A percentile compares a stretch with the other conserved stretches of the same genome.
Conservation (phyloP, 2,113 vertebrate genomes). For the Microcebus jonahi region DNA sequence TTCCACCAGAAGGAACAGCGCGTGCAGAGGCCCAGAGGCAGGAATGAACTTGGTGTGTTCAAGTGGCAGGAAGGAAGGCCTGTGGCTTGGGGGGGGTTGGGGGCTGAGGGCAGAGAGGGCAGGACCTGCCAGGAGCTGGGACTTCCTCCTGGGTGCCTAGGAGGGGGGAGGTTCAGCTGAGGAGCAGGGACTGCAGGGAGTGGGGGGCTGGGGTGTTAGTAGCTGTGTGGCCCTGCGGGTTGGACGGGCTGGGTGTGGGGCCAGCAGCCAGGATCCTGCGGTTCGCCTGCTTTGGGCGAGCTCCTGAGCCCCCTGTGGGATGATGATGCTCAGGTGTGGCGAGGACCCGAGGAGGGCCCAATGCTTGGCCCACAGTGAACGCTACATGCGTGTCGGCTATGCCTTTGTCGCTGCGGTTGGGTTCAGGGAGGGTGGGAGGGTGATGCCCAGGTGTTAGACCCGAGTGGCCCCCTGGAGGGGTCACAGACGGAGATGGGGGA, state of each 20-base stretch:
- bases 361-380: background rate
- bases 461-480: background rate
- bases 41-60: background rate
- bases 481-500: background rate
- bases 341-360: background rate
- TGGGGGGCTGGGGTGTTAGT: background rate
- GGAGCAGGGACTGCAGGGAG: background rate
- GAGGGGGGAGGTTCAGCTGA: fast-evolving
- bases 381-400: background rate
- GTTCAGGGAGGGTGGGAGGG: background rate
- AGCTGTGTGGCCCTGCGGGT: fast-evolving
- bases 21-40: background rate
- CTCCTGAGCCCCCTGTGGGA: fast-evolving
- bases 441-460: background rate
- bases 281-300: background rate
- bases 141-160: background rate
- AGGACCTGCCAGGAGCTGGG: background rate
- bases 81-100: fast-evolving
- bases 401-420: fast-evolving
- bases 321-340: background rate
- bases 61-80: background rate
- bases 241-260: fast-evolving
- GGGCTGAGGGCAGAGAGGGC: background rate
- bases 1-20: background rate
- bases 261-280: fast-evolving